phyloP scores from a whole-genome alignment of 2,797 vertebrate species.

The Capromys pilorides region DNA sequence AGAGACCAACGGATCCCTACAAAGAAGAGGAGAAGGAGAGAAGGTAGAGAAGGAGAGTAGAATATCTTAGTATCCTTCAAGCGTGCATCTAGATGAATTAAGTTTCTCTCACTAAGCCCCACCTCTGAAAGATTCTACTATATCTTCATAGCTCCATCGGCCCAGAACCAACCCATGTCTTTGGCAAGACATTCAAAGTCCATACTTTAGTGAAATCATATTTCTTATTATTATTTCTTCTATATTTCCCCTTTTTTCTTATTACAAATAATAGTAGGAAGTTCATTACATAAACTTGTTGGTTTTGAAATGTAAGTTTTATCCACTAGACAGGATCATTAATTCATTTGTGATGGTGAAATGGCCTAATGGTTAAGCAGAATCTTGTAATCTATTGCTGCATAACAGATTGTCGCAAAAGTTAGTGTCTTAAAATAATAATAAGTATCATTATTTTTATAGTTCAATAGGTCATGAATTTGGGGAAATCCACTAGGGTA shows the following conservation, averaged over 20 bases:
- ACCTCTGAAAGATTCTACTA: background rate
- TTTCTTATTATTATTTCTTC: background rate
- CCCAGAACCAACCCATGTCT: background rate
- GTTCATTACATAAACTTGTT: background rate
- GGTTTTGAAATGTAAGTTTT: slow-evolving; percentile 6
- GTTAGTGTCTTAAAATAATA: background rate
- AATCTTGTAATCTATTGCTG: background rate
- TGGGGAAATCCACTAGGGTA: background rate
- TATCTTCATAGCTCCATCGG: background rate
- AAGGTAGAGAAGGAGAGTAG: background rate
- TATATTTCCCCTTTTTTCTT: background rate
- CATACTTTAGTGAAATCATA: background rate
- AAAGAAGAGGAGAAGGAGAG: background rate
- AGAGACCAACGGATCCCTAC: too few species aligned
- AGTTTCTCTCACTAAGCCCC: background rate
- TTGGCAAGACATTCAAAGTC: background rate
- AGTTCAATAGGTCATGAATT: background rate
- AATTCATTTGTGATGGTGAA: background rate
- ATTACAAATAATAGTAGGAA: background rate
- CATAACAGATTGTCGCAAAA: background rate
- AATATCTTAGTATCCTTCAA: background rate
- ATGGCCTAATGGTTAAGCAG: background rate
- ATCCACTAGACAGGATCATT: background rate
- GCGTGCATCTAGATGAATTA: background rate
- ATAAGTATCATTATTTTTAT: background rate